Evolutionary conservation across 2,888 invertebrate species (phyloP), one percentile per base, ranked within the genome.

Genomic region (Cosmopolites sordidus): DNA sequence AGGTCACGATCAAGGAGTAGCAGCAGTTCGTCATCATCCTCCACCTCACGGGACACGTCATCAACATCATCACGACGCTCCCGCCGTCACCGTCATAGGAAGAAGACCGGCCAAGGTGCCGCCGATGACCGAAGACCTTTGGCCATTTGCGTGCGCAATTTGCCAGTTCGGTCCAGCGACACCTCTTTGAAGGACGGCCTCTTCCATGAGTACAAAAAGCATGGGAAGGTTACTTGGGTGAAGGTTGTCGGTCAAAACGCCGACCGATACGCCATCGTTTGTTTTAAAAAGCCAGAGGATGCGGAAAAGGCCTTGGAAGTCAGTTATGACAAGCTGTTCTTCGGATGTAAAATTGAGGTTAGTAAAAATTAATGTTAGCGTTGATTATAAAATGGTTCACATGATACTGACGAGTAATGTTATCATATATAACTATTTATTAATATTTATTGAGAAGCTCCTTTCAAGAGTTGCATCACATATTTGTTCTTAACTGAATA

Each of bases 121-220:
- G 59, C 79, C 52, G 82, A 87, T 63, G 87, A 87, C 66, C 79
- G 85, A 65, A 81, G 91, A 69, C 91, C 92, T 55, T 76, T 92
- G 67, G 92, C 92, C 60, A 92, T 93, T 71, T 92, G 92, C 77
- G 92, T 94, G 64, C 83, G 89, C 69, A 93, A 93, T 77, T 79
- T 94, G 69, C 93, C 93, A 60, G 83, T 88, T 59, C 82, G 93
- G 66, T 93, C 92, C 66, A 84, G 87, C 73, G 96, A 96, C 76
- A 92, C 93, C 66, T 95, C 94, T 68, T 79, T 97, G 65, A 93
- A 96, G 78, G 97, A 97, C 78, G 97, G 96, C 63, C 84, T 97
- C 64, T 97, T 93, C 78, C 96, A 97, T 78, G 96, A 96, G 78
- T 97, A 96, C 81, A 97, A 97, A 80, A 97, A 96, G 73, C 93